Evolutionary conservation across 2,888 invertebrate genomes (phyloP), one percentile per base, ranked within the genome.

Genomic region (Drosophila emarginata): DNA sequence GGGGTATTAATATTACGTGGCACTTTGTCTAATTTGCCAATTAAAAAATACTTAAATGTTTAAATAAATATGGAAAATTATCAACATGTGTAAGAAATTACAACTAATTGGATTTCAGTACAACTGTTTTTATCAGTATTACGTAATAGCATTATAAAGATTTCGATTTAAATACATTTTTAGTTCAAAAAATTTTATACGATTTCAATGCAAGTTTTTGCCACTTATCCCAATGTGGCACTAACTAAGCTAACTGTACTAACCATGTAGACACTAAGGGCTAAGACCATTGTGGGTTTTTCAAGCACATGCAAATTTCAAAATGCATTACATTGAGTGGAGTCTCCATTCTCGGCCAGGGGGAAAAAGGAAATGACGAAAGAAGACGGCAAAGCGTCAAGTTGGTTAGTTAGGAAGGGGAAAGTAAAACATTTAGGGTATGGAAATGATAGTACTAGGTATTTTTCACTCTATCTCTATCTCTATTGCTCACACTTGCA

Each of bases 291-390:
- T 77, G 71, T 79, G 52, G 66, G 40, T 54, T n/a, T 14, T 14
- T 76, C 65, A 70, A 74, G 82, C 53, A 71, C 64, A 81, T 81
- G 81, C 82, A 81, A 85, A 81, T 87, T 85, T 71, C 72, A 77
- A 85, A 82, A 87, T 82, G 85, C 82, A 81, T 87, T 81, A 81
- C 72, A 72, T 76, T 84, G 72, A 84, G 79, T 87, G 77, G 32
- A 23, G 21, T 73, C 58, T 70, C 52, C 69, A 67, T 45, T 51
- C 52, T 45, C 54, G 36, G 58, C 40, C 52, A 14, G 28, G 21
- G 36, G 56, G 59, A 2, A 36, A 14, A 45, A 21, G 45, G 11
- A 45, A 45, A 45, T 45, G 45, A 21, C 11, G 18, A 21, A 11
- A 7, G 32, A 45, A 12, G 21, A 18, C 9, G 40, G 28, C n/a